Conservation (phyloP, 1,140 invertebrate species). For the Tetramorium parvispinum region DNA sequence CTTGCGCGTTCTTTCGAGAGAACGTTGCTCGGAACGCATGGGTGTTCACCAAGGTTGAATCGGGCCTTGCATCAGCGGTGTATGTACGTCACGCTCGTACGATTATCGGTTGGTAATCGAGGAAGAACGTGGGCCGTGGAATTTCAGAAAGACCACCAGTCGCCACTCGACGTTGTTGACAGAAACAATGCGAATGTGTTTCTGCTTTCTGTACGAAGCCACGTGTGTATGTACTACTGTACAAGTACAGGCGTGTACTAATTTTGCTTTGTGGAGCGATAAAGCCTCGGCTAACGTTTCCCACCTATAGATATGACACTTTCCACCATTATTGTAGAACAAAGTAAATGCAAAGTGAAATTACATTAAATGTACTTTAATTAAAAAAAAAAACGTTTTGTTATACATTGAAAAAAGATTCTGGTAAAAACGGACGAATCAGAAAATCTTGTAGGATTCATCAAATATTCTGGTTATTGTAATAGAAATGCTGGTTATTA, state of each 20-base stretch:
- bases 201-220: background rate
- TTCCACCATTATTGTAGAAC: background rate
- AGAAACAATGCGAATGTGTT: background rate
- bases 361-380: background rate
- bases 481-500: too few species aligned
- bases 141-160: slow-evolving; percentile 48
- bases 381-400: background rate
- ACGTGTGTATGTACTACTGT: too few species aligned
- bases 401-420: too few species aligned
- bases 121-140: slow-evolving; percentile 63
- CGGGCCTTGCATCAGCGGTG: slow-evolving; percentile 43
- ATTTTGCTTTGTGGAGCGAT: background rate
- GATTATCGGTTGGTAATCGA: slow-evolving; percentile 61
- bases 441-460: too few species aligned
- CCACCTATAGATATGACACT: background rate
- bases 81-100: slow-evolving; percentile 31
- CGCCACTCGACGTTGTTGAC: slow-evolving; percentile 7
- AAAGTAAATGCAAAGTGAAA: background rate
- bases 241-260: too few species aligned
- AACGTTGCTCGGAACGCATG: slow-evolving; percentile 45
- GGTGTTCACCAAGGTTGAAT: slow-evolving; percentile 64
- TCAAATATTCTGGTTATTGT: too few species aligned
- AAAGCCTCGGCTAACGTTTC: background rate
- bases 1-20: slow-evolving; percentile 20
- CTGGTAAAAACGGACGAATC: too few species aligned